Evolutionary conservation across 2,113 vertebrate species (phyloP), one percentile per base, ranked within the genome.

Genomic region (Oplegnathus fasciatus): DNA sequence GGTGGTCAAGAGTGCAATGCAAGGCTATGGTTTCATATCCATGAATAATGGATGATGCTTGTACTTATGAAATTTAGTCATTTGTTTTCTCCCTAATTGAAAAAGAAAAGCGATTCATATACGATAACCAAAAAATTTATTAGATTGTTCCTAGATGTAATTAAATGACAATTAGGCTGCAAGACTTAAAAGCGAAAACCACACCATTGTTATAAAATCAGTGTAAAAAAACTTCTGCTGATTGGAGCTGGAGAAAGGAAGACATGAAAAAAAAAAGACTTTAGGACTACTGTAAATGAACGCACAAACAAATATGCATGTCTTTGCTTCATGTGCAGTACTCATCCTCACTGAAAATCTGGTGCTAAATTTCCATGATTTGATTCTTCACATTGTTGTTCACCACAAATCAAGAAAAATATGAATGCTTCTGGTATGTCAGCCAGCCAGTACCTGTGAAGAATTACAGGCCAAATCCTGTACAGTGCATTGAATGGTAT

Each of bases 1-100:
- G 96, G 97, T 98, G 96, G 96, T 96, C 96, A 95, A 90, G 90
- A 94, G 95, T 87, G 88, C 86, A 90, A 74, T 55, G 64, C 60
- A 83, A 86, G 66, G 61, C 61, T 89, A 55, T 75, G 93, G 89
- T 94, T 93, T 96, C 96, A 96, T 89, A 86, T 77, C 18, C 18
- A 78, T 91, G n/a, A 85, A 83, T 85, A 83, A 87, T 83, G 44
- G 46, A 87, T 79, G 5, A 88, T 92, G 94, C 89, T 96, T 96
- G 89, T 93, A 95, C 96, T 95, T 96, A 95, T 91, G 88, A 95
- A 80, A 86, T 83, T 68, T 89, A 86, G 93, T 83, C 73, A 76
- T 88, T 86, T 48, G 73, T 76, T 78, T 83, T 82, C n/a, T 65
- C 72, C 72, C 89, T 89, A 94, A 95, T 95, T 94, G 88, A 89